These are phyloP conservation scores for Oscheius sp. DNA, from an alignment of 2,888 invertebrate species.

Conservation along the genomic window DNA sequence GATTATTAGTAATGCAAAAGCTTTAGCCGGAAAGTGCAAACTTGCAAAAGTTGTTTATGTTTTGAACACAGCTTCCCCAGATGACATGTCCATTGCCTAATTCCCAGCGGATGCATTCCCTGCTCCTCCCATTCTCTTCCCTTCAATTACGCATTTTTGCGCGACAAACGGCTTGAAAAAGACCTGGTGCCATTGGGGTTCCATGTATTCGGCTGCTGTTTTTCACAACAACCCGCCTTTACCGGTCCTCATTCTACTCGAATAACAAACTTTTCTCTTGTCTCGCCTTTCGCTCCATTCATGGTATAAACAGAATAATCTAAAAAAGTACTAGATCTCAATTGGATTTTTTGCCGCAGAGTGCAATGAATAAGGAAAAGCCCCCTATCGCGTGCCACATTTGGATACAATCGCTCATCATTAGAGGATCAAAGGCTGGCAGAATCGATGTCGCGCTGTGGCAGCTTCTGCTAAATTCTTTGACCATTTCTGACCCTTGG, in stretches of 20 bases:
- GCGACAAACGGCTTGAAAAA: not conserved
- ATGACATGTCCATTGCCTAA: conserved; percentile 9
- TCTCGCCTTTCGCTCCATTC: too few species aligned
- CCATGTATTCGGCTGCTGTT: not conserved
- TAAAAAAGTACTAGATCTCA: too few species aligned
- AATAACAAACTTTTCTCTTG: not conserved
- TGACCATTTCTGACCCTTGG: not conserved
- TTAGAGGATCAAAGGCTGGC: conserved; percentile 28
- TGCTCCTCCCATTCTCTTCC: conserved; percentile 25
- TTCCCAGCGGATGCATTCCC: conserved; percentile 24
- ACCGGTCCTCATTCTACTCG: not conserved
- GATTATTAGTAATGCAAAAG: not conserved
- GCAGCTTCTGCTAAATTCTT: conserved; percentile 12
- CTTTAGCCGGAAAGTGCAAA: not conserved
- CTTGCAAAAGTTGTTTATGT: not conserved
- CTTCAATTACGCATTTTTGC: conserved; percentile 24
- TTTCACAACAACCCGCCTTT: not conserved
- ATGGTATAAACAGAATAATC: too few species aligned
- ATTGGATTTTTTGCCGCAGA: not conserved
- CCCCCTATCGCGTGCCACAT: conserved; percentile 13
- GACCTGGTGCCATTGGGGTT: conserved; percentile 14
- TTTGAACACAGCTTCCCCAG: not conserved
- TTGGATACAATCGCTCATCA: conserved; percentile 30
- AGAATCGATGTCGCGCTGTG: conserved; percentile 30
- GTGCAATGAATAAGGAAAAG: not conserved